A percentile compares a stretch with the other conserved stretches of the same genome.
These are phyloP conservation scores for Amiota minor DNA, from an alignment of 2,888 invertebrate species.

Conservation along the genomic window DNA sequence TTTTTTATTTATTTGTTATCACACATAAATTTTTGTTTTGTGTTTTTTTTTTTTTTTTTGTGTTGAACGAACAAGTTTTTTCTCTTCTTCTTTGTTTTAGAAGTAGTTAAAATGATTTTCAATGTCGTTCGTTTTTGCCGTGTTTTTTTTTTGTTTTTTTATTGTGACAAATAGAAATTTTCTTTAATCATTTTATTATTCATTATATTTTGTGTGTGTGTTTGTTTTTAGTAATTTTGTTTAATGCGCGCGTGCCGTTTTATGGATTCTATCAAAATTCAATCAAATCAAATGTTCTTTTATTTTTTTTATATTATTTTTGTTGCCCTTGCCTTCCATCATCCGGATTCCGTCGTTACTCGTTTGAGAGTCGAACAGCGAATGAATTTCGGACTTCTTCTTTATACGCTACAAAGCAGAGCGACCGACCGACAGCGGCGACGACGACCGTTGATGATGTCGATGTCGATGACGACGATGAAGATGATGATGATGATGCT, in stretches of 20 bases:
- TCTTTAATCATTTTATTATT: constrained; percentile 40
- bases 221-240: no score
- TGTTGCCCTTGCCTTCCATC: constrained; percentile 45
- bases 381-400: constrained; percentile 65
- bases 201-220: constrained; percentile 37
- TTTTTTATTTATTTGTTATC: constrained; percentile 40
- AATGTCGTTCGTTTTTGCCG: constrained; percentile 35
- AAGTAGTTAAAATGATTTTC: neutral
- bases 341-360: constrained; percentile 70
- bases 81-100: neutral
- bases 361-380: constrained; percentile 71
- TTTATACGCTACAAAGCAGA: constrained; percentile 32
- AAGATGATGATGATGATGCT: constrained; percentile 47
- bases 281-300: constrained; percentile 22
- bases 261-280: constrained; percentile 1
- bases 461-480: constrained; percentile 38
- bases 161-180: constrained; percentile 25
- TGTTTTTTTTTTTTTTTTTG: neutral
- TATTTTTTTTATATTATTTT: constrained; percentile 37
- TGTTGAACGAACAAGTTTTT: constrained; percentile 15
- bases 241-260: constrained; percentile 32
- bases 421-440: constrained; percentile 29
- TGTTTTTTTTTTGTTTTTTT: constrained; percentile 31
- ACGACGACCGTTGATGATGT: constrained; percentile 41
- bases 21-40: constrained; percentile 35